A percentile compares a stretch with the other conserved stretches of the same genome.
phyloP scores from a whole-genome alignment of 2,113 vertebrate genomes.

The Mormyrus iriodes region DNA sequence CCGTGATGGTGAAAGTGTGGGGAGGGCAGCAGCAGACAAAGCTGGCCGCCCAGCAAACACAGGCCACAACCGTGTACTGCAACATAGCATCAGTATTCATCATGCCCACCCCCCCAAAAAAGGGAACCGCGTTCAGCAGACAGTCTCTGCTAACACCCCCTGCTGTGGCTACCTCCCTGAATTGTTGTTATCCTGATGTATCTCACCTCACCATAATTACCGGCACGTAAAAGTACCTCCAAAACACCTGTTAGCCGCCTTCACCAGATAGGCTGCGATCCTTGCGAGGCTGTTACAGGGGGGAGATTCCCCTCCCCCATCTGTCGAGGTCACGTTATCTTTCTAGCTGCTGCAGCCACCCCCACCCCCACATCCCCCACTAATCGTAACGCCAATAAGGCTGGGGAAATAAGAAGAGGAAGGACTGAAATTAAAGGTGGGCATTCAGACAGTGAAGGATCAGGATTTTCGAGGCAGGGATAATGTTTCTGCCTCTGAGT shows the following conservation, averaged over 20 bases:
- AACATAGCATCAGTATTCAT: conserved; percentile 10
- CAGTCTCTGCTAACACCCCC: not conserved
- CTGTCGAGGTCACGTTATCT: conserved; percentile 4
- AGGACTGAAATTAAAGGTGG: not conserved
- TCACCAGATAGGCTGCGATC: not conserved
- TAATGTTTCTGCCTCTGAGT: not conserved
- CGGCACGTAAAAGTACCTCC: not conserved
- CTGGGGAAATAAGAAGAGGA: not conserved
- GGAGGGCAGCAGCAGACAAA: not conserved
- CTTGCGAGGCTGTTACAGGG: not conserved
- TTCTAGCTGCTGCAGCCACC: not conserved
- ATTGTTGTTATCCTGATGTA: not conserved
- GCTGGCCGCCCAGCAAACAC: not conserved
- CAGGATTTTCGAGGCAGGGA: not conserved
- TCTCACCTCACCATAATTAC: not conserved
- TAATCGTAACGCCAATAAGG: not conserved
- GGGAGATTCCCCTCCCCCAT: not conserved
- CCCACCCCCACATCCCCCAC: not conserved
- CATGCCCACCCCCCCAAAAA: not conserved
- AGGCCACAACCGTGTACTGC: not conserved
- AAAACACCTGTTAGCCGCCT: not conserved
- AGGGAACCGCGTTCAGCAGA: not conserved
- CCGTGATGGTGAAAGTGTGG: not conserved
- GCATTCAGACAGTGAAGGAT: not conserved
- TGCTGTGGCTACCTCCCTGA: not conserved